phyloP scores from a whole-genome alignment of 2,888 invertebrate genomes.

The Acleris cristana region DNA sequence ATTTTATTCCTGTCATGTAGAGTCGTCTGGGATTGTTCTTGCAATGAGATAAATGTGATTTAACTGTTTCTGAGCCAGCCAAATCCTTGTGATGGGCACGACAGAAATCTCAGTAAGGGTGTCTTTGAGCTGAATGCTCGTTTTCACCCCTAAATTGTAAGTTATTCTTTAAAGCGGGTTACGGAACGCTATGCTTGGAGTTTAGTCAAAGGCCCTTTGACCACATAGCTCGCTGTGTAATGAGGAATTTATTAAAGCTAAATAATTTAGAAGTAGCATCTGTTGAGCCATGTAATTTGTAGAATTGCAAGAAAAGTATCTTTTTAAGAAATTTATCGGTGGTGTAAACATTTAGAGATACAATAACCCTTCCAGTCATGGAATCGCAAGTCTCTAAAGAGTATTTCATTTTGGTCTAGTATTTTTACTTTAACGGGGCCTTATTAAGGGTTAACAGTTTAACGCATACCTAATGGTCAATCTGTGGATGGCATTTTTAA shows the following conservation, averaged over 20 bases:
- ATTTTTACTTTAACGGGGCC: no score
- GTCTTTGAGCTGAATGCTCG: slow-evolving; percentile 3
- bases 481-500: no score
- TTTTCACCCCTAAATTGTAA: slow-evolving; percentile 9
- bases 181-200: slow-evolving; percentile 17
- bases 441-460: no score
- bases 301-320: no score
- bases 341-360: no score
- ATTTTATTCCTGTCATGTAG: slow-evolving; percentile 3
- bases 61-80: slow-evolving; percentile 4
- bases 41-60: slow-evolving; percentile 13
- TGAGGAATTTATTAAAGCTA: slow-evolving; percentile 4
- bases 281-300: neutral
- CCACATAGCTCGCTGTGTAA: slow-evolving; percentile 20
- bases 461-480: no score
- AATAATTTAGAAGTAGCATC: neutral
- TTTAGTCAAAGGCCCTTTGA: slow-evolving; percentile 29
- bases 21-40: neutral
- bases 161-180: slow-evolving; percentile 13
- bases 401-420: no score
- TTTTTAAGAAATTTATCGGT: no score
- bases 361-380: no score
- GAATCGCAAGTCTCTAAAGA: no score
- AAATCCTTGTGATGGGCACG: slow-evolving; percentile 15
- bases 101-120: neutral